These are phyloP conservation scores for Acrocyrtus sp. DNA, from an alignment of 2,888 invertebrate species.

Conservation along the genomic window DNA sequence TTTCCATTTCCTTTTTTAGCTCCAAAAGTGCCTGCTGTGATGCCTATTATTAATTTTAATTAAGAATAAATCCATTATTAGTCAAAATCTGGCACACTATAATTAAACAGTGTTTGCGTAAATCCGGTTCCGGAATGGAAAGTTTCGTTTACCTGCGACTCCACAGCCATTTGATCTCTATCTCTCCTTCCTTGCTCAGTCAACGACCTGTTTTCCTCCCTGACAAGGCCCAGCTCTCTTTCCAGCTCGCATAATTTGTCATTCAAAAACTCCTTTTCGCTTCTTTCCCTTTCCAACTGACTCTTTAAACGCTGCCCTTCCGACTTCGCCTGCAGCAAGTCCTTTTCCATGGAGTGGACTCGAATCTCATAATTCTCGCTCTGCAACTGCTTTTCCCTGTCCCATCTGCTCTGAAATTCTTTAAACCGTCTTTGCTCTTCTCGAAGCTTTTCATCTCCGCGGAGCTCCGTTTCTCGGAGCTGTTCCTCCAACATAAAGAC, in stretches of 20 bases:
- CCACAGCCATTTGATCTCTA: constrained; percentile 53
- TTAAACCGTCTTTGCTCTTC: constrained; percentile 88
- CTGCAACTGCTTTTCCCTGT: constrained; percentile 83
- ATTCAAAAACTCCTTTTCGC: constrained; percentile 66
- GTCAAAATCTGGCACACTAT: neutral
- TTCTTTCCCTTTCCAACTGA: constrained; percentile 73
- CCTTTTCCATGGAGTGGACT: constrained; percentile 76
- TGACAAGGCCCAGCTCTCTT: constrained; percentile 70
- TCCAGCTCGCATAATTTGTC: constrained; percentile 73
- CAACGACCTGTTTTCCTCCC: constrained; percentile 70
- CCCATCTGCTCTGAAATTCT: constrained; percentile 83
- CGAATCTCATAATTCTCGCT: constrained; percentile 73
- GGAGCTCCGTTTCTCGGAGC: constrained; percentile 81
- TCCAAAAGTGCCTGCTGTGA: constrained; percentile 69
- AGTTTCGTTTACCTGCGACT: too few species aligned
- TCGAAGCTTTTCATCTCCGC: constrained; percentile 78
- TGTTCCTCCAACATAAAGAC: constrained; percentile 86
- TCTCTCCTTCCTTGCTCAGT: constrained; percentile 69
- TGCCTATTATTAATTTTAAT: neutral
- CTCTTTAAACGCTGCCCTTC: constrained; percentile 75
- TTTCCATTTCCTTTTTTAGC: constrained; percentile 75
- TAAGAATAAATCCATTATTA: neutral
- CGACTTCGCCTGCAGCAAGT: constrained; percentile 74
- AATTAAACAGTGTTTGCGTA: constrained; percentile 40
- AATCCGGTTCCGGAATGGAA: too few species aligned